These are phyloP conservation scores for Himantopus leucocephalus DNA, from an alignment of 2,113 vertebrate species.

Conservation along the genomic window DNA sequence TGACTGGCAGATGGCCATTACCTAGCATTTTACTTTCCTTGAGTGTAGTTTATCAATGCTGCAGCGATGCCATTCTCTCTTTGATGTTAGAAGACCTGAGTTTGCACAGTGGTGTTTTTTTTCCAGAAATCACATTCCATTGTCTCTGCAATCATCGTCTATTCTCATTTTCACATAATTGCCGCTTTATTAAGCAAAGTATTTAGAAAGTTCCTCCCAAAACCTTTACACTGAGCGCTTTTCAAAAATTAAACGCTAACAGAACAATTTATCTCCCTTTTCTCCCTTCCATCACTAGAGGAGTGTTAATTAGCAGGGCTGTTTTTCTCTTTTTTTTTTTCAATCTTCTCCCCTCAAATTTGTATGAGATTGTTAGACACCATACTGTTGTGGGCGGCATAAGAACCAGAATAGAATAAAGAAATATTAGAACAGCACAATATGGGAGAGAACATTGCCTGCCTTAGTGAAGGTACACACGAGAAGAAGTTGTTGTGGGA, in stretches of 20 bases:
- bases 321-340: neutral
- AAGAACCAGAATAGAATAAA: neutral
- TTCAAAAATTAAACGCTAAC: conserved; percentile 22
- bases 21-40: neutral
- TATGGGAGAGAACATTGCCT: neutral
- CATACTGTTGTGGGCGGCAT: neutral
- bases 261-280: neutral
- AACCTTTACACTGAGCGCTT: neutral
- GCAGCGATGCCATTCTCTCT: neutral
- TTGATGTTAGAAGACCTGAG: neutral
- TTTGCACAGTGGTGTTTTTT: neutral
- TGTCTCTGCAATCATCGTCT: conserved; percentile 14
- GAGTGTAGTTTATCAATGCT: neutral
- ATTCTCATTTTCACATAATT: conserved; percentile 28
- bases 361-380: neutral
- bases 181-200: conserved; percentile 22
- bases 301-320: neutral
- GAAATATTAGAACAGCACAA: neutral
- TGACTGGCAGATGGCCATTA: neutral
- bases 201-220: conserved; percentile 7
- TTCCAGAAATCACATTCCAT: neutral
- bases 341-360: neutral
- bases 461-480: neutral
- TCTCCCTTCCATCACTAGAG: neutral
- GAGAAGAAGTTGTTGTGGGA: neutral